A percentile compares a stretch with the other conserved stretches of the same genome.
Evolutionary conservation across 2,797 vertebrate genomes (phyloP).

Genomic region (Aldrovandia affinis): DNA sequence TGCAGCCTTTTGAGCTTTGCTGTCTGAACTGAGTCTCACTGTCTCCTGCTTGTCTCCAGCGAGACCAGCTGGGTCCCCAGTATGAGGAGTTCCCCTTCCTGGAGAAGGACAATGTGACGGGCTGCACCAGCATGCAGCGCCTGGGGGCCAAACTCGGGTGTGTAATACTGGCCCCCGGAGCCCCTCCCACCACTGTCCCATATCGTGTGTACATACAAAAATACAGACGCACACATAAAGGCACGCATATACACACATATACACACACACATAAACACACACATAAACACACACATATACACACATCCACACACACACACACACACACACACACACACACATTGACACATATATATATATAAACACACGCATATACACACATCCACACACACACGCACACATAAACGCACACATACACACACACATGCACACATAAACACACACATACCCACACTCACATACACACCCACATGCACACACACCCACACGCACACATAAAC

Average conservation of each 20-base stretch:
- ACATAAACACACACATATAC: not conserved
- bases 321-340: not conserved
- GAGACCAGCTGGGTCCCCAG: slow-evolving; percentile 81
- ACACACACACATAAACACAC: not conserved
- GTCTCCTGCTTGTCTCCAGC: slow-evolving; percentile 61
- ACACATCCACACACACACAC: not conserved
- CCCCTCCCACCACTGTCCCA: not conserved
- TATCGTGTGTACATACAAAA: not conserved
- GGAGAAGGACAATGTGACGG: slow-evolving; percentile 84
- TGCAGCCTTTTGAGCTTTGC: not conserved
- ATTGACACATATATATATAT: too few species aligned
- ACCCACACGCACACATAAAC: not conserved
- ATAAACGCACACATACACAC: too few species aligned
- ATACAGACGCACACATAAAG: not conserved
- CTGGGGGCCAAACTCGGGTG: slow-evolving; percentile 95
- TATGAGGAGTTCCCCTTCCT: slow-evolving; percentile 91
- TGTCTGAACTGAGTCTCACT: not conserved
- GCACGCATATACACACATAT: not conserved
- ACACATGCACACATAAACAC: not conserved
- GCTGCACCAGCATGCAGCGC: slow-evolving; percentile 89
- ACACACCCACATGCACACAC: not conserved
- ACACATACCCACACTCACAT: too few species aligned
- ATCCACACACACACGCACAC: not conserved
- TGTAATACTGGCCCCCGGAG: slow-evolving; percentile 48
- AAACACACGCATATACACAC: too few species aligned